Conservation (phyloP, 2,797 vertebrate species). For the Diceros bicornis region DNA sequence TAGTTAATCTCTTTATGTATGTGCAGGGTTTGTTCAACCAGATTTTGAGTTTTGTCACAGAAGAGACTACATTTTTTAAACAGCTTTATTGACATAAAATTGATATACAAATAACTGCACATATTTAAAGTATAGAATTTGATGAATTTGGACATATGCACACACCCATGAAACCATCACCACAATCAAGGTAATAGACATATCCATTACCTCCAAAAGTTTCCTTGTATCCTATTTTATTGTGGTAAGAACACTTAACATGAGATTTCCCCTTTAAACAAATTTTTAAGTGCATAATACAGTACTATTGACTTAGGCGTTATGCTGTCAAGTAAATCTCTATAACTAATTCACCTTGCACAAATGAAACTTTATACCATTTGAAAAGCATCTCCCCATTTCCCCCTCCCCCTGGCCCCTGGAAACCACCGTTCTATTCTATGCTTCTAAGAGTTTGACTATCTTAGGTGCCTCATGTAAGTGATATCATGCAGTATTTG, state of each 20-base stretch:
- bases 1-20: not conserved
- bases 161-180: not conserved
- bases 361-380: not conserved
- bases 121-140: not conserved
- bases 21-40: not conserved
- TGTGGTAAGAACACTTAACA: not conserved
- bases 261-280: not conserved
- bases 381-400: not conserved
- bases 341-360: not conserved
- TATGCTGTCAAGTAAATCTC: not conserved
- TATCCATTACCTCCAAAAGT: not conserved
- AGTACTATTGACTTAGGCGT: not conserved
- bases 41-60: not conserved
- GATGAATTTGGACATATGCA: not conserved
- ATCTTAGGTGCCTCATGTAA: not conserved
- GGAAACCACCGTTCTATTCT: not conserved
- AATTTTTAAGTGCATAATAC: not conserved
- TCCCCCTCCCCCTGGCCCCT: not conserved
- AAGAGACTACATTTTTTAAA: not conserved
- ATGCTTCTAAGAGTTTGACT: not conserved
- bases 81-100: not conserved
- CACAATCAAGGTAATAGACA: not conserved
- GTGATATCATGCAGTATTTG: not conserved
- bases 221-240: not conserved
- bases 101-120: not conserved